Evolutionary conservation across 2,797 vertebrate genomes (phyloP).

Genomic region (Leptoclinus maculatus): DNA sequence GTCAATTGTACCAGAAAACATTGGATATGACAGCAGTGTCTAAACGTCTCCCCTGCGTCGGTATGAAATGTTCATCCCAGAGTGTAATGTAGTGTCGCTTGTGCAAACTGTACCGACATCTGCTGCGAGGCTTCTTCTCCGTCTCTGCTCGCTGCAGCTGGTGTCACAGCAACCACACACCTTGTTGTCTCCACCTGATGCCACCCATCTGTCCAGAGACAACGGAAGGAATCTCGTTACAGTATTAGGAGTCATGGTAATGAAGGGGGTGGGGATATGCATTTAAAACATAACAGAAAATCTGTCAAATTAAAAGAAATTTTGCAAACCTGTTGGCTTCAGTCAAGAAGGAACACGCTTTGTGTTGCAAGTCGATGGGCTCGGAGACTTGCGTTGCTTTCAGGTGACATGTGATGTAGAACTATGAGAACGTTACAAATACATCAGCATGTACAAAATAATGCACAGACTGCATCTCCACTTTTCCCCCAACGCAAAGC

Average conservation of each 20-base stretch:
- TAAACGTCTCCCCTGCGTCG: background rate
- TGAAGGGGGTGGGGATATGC: no score
- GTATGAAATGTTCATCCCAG: background rate
- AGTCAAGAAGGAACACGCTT: slow-evolving; percentile 72
- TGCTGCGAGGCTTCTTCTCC: slow-evolving; percentile 50
- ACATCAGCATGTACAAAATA: background rate
- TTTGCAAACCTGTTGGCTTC: slow-evolving; percentile 59
- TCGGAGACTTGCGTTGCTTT: slow-evolving; percentile 47
- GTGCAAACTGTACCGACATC: slow-evolving; percentile 54
- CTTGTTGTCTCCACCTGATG: slow-evolving; percentile 76
- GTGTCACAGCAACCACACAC: slow-evolving; percentile 78
- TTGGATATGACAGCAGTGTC: background rate
- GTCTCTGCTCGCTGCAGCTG: slow-evolving; percentile 57
- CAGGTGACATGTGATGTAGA: slow-evolving; percentile 77
- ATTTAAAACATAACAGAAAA: background rate
- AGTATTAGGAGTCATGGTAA: no score
- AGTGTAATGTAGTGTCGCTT: slow-evolving; percentile 3
- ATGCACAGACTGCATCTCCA: background rate
- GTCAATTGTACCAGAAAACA: background rate
- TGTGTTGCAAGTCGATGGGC: slow-evolving; percentile 60
- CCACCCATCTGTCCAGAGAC: slow-evolving; percentile 76
- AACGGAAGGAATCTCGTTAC: no score
- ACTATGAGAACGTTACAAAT: slow-evolving; percentile 33
- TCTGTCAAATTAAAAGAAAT: background rate
- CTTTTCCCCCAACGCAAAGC: background rate